phyloP scores from a whole-genome alignment of 2,113 vertebrate species.

The Thamnaconus septentrionalis region DNA sequence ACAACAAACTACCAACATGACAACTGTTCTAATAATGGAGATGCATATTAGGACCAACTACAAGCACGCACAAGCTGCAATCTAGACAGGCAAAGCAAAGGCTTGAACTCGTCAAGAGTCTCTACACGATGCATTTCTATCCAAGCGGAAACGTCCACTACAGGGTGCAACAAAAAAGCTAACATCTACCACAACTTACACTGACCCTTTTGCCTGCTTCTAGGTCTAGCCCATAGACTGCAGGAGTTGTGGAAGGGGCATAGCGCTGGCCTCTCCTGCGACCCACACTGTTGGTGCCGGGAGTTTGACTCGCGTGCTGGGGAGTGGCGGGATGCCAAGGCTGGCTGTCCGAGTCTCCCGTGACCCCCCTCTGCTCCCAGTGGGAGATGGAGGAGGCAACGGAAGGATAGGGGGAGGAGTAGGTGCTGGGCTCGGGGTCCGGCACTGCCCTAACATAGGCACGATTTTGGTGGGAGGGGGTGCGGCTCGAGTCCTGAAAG shows the following conservation, averaged over 20 bases:
- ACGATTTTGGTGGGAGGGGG: slow-evolving; percentile 43
- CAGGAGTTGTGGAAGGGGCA: slow-evolving; percentile 57
- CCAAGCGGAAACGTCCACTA: slow-evolving; percentile 23
- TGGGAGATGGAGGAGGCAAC: slow-evolving; percentile 90
- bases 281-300: slow-evolving; percentile 69
- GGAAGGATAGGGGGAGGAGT: slow-evolving; percentile 83
- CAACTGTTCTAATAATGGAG: neutral
- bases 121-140: slow-evolving; percentile 35
- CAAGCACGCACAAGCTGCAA: neutral
- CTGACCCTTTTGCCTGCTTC: slow-evolving; percentile 86
- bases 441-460: slow-evolving; percentile 62
- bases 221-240: slow-evolving; percentile 76
- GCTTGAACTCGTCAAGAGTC: neutral
- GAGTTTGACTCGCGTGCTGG: slow-evolving; percentile 61
- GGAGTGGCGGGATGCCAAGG: slow-evolving; percentile 63
- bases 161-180: neutral
- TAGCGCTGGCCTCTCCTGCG: slow-evolving; percentile 86
- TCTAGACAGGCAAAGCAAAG: neutral
- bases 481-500: slow-evolving; percentile 61
- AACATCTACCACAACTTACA: slow-evolving; percentile 47
- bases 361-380: slow-evolving; percentile 87
- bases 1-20: neutral
- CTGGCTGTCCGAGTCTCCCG: slow-evolving; percentile 72
- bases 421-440: slow-evolving; percentile 43
- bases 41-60: slow-evolving; percentile 11